Evolutionary conservation across 2,888 invertebrate species (phyloP), one percentile per base, ranked within the genome.

Genomic region (Drosophila borborema): DNA sequence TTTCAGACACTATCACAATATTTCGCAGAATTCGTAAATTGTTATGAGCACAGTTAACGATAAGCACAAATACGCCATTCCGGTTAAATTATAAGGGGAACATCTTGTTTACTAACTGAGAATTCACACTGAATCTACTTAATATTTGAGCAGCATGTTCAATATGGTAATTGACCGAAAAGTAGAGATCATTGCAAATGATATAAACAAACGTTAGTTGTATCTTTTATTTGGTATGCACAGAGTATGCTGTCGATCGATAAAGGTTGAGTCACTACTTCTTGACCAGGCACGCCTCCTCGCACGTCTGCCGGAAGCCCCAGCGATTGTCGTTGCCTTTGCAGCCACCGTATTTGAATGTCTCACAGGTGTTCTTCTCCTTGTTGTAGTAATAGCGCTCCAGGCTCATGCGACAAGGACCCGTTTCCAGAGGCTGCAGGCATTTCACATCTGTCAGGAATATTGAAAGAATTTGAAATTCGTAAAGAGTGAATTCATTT

Each of bases 311-410:
- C n/a, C 77, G 69, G 41, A 90, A 85, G 0, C 89, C 90, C 72
- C 90, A 92, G 23, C 88, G 86, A 71, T 92, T 92, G 34, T 86
- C 91, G 54, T 92, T 92, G 45, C 92, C 92, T 5, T 66, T 77
- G 55, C 92, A 92, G 41, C 92, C 92, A 3, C 93, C 92, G 68
- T 82, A 92, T 31, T 77, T 84, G 59, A 92, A 92, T 23, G 69
- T 65, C 51, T 91, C 87, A 51, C 92, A 92, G 16, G 67, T 51
- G 36, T 91, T 90, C 2, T 86, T 86, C 12, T 86, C 74, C 56
- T 85, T 65, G 58, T 92, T 91, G 54, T 86, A 92, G 68, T 91
- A 92, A 51, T 61, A 92, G 12, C 92, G 86, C 4, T 83, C 82
- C 20, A 92, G 77, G 7, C 61, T 86, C 92, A 92, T 92, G 62